These are phyloP conservation scores for Anticlea derivata DNA, from an alignment of 2,888 invertebrate species.

Conservation along the genomic window DNA sequence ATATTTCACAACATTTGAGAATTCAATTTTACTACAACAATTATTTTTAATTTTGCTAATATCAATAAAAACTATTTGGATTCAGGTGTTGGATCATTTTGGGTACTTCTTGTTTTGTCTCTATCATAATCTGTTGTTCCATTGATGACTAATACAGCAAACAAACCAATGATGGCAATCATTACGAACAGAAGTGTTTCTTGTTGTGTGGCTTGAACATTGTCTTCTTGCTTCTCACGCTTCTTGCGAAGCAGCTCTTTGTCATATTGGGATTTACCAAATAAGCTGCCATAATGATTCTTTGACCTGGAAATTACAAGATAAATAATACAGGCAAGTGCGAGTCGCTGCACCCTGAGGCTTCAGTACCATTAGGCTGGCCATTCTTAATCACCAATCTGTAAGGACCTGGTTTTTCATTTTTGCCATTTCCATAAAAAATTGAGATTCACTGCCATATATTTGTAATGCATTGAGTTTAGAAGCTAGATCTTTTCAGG, in stretches of 20 bases:
- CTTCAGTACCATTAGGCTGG: no score
- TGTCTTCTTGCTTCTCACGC: slow-evolving; percentile 39
- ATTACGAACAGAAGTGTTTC: slow-evolving; percentile 55
- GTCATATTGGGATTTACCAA: slow-evolving; percentile 56
- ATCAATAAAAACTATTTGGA: neutral
- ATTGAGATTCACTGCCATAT: no score
- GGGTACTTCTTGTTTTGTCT: slow-evolving; percentile 33
- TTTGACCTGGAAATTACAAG: slow-evolving; percentile 67
- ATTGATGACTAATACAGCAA: slow-evolving; percentile 48
- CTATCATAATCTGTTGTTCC: slow-evolving; percentile 62
- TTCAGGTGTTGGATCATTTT: slow-evolving; percentile 1
- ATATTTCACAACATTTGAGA: no score
- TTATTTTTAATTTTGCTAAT: neutral
- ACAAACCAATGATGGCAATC: slow-evolving; percentile 46
- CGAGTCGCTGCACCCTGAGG: no score
- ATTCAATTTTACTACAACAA: no score
- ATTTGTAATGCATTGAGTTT: no score
- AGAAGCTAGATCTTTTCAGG: no score
- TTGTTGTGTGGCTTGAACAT: slow-evolving; percentile 42
- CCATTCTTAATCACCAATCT: no score
- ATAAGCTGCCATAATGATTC: slow-evolving; percentile 76
- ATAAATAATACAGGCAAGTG: no score
- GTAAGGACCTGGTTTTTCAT: no score
- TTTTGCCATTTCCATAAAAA: no score
- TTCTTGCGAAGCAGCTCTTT: slow-evolving; percentile 50